These are phyloP conservation scores for Phymastichus coffea DNA, from an alignment of 1,140 invertebrate species.

Conservation along the genomic window DNA sequence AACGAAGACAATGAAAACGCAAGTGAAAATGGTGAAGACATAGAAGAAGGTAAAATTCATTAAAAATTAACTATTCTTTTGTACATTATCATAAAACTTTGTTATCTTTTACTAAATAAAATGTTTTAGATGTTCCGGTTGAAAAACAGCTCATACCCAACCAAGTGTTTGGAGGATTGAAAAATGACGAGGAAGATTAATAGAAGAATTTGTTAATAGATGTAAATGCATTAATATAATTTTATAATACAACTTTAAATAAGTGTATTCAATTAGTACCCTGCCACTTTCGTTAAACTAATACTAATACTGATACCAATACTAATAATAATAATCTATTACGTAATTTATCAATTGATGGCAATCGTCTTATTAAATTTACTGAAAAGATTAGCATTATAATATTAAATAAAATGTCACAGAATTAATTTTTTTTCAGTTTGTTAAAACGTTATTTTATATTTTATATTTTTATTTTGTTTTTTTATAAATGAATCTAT, in stretches of 20 bases:
- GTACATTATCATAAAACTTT: slow-evolving; percentile 31
- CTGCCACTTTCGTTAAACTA: too few relatives aligned
- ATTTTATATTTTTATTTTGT: background rate
- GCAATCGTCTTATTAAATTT: too few relatives aligned
- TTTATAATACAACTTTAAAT: slow-evolving; percentile 6
- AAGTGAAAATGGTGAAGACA: slow-evolving; percentile 15
- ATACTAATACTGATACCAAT: too few relatives aligned
- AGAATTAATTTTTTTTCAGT: background rate
- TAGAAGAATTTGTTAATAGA: background rate
- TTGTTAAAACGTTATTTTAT: background rate
- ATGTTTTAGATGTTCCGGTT: slow-evolving; percentile 64
- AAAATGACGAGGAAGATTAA: slow-evolving; percentile 43
- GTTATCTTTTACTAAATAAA: too few relatives aligned
- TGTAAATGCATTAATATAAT: slow-evolving; percentile 14
- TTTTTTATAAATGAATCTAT: slow-evolving; percentile 52
- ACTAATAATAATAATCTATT: too few relatives aligned
- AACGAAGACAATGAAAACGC: slow-evolving; percentile 57
- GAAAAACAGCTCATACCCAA: slow-evolving; percentile 79
- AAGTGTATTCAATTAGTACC: too few relatives aligned
- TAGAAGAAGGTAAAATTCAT: slow-evolving; percentile 11
- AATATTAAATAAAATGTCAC: background rate
- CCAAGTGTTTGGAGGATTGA: slow-evolving; percentile 84
- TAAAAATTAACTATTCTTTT: background rate
- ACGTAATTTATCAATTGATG: too few relatives aligned
- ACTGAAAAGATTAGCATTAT: too few relatives aligned